Percentiles rank a stretch among this genome's conserved stretches.
Evolutionary conservation across 2,113 vertebrate genomes (phyloP).

Genomic region (Buteo buteo): DNA sequence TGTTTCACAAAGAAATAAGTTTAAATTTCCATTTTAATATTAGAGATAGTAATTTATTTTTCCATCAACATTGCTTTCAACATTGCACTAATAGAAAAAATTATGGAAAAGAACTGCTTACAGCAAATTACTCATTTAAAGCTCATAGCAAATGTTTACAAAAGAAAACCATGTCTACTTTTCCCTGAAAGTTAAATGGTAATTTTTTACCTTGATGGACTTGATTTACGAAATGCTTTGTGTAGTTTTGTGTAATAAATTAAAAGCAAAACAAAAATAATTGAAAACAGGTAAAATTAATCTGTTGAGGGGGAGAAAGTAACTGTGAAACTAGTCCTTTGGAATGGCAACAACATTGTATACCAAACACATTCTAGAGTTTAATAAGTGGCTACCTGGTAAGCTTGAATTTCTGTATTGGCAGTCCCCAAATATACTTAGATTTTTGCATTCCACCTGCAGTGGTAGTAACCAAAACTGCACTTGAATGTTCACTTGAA

Average conservation of each 20-base stretch:
- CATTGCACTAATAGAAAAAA: not conserved
- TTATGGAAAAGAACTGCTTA: not conserved
- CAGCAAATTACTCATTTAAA: not conserved
- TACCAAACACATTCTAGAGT: not conserved
- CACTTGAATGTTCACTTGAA: not conserved
- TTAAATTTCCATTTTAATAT: not conserved
- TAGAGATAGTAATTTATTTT: not conserved
- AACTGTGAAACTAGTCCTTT: not conserved
- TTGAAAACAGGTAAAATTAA: not conserved
- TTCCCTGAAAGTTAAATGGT: not conserved
- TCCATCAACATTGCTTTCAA: not conserved
- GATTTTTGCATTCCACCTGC: not conserved
- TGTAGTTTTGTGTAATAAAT: not conserved
- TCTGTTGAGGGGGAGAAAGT: fast-evolving
- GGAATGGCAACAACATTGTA: not conserved
- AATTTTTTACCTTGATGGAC: not conserved
- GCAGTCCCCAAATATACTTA: not conserved
- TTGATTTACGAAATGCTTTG: not conserved
- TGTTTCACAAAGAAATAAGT: not conserved
- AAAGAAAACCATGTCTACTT: not conserved
- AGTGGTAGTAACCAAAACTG: not conserved
- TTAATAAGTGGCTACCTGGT: not conserved
- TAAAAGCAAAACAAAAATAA: not conserved
- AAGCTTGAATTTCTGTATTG: not conserved
- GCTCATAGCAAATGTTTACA: not conserved